Base-by-base conservation (phyloP, 2,797 vertebrate genomes). In the Pangasius sanitwongsei region DNA sequence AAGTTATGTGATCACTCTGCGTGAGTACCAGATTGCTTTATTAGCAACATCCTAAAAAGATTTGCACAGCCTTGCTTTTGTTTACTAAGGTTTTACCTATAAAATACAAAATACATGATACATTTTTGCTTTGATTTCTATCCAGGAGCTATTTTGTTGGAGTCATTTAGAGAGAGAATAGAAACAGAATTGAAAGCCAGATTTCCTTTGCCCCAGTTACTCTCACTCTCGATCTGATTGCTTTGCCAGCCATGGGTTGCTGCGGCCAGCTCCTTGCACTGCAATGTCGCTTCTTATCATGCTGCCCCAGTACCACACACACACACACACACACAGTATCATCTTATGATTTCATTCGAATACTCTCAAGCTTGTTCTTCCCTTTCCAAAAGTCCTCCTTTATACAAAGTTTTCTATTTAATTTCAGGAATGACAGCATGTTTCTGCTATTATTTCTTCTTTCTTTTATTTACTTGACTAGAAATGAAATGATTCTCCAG, bases 401-500 rank as follows among this genome's bases (percentile, higher is more conserved):
- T 44, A 83, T 70, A 83, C 65, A 72, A 83, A 72, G 41, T 83
- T 87, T 59, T 83, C 80, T 63, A 28, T 87, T 81, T 81, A 41
- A 87, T 48, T 83, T 61, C 44, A 61, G 5, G 57, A 74, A 74
- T 6, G n/a, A 69, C 37, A 61, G 81, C 34, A n/a, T 57, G 83
- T 37, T 57, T 41, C 61, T 37, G 23, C 83, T 41, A 75, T 78
- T 53, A 67, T 78, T 84, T 75, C 59, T 84, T 44, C 18, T 44
- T 25, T 75, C 9, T 23, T 13, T n/a, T 50, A 50, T 31, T 37
- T 50, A 6, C 37, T 81, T 37, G 77, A 44, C 72, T 74, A 65
- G 81, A 59, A 70, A 89, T 87, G 86, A 83, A 59, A 87, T n/a
- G 63, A 90, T n/a, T 74, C 89, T 91, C 85, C 70, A 53, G 41